phyloP scores from a whole-genome alignment of 64 coral and sea anemone genomes.

The Pachyseris speciosa region DNA sequence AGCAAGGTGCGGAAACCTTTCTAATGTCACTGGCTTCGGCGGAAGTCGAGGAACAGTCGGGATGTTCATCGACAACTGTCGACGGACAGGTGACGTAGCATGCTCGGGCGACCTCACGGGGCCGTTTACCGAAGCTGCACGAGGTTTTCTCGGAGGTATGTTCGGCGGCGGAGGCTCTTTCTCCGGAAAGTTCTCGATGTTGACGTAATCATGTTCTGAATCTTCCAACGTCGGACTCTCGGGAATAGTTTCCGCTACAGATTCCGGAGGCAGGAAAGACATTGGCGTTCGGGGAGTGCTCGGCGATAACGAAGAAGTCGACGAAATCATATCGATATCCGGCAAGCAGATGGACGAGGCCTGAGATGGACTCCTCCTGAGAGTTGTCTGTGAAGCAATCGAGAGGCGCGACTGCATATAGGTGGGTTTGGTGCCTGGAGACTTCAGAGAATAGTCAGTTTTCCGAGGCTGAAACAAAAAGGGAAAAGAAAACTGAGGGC shows the following conservation, averaged over 20 bases:
- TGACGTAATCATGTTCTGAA: conserved; percentile 82
- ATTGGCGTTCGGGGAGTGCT: conserved; percentile 68
- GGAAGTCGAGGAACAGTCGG: background rate
- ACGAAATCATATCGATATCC: conserved; percentile 8
- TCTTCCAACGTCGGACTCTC: conserved; percentile 39
- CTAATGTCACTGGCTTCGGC: conserved; percentile 32
- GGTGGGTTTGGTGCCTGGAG: conserved; percentile 83
- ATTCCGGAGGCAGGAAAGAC: conserved; percentile 63
- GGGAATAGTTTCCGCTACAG: conserved; percentile 54
- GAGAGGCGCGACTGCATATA: conserved; percentile 77
- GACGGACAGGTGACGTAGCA: conserved; percentile 28
- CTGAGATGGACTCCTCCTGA: conserved; percentile 56
- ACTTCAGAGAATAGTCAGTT: conserved; percentile 84
- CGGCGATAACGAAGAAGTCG: conserved; percentile 38
- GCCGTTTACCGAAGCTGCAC: conserved; percentile 66
- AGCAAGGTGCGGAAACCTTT: conserved; percentile 25
- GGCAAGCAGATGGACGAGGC: conserved; percentile 56
- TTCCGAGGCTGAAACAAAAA: conserved; percentile 79
- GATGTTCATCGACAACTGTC: background rate
- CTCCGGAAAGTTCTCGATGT: conserved; percentile 90
- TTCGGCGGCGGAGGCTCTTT: conserved; percentile 48
- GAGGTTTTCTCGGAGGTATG: conserved; percentile 71
- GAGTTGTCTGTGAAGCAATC: conserved; percentile 59
- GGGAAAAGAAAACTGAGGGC: too few species aligned
- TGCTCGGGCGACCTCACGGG: conserved; percentile 59